Base-by-base conservation (phyloP, 2,888 invertebrate species). In the Phengaris arion region DNA sequence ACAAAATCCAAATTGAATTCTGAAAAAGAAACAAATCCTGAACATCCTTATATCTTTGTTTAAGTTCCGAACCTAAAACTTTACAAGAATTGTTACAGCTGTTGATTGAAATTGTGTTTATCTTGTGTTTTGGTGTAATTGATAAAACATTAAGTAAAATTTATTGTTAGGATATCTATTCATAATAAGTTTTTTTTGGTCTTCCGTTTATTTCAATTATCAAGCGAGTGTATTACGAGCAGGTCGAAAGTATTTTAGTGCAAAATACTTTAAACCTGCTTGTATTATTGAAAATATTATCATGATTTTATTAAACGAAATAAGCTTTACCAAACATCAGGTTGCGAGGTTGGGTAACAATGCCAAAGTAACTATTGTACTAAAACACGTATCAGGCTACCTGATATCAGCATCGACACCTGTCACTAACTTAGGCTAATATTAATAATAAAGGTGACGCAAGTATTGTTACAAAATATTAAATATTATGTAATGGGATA, bases 281-380 rank as follows among this genome's bases (percentile, higher is more conserved):
- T 0, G 48, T 48, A 48, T 48, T 48, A 48, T 35, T 35, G 35
- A 35, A 35, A 35, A 35, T 35, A 48, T 7, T 48, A 6, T 0
- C 8, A 48, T 64, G 10, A 64, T 6, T 13, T 35, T 64, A 64
- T 45, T 64, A 5, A 12, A 35, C 13, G 64, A 64, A 45, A 52
- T 12, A 52, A 35, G 22, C 59, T 35, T 5, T 10, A 45, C 35
- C 48, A 69, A 69, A 69, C 48, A 48, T 69, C 15, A 46, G 46
- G 69, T 69, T 69, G 48, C 69, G 15, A 69, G n/a, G 69, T 69
- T 64, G 64, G 6, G 5, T 69, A 69, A 69, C 69, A 69, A 69
- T 69, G 48, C 48, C 46, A 15, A 48, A 69, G 8, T 15, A 15
- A 48, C 69, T n/a, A 48, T 69, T 69, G n/a, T 69, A 15, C 46